A percentile compares a stretch with the other conserved stretches of the same genome.
Conservation (phyloP, 2,113 vertebrate species). For the Ornithorhynchus anatinus region DNA sequence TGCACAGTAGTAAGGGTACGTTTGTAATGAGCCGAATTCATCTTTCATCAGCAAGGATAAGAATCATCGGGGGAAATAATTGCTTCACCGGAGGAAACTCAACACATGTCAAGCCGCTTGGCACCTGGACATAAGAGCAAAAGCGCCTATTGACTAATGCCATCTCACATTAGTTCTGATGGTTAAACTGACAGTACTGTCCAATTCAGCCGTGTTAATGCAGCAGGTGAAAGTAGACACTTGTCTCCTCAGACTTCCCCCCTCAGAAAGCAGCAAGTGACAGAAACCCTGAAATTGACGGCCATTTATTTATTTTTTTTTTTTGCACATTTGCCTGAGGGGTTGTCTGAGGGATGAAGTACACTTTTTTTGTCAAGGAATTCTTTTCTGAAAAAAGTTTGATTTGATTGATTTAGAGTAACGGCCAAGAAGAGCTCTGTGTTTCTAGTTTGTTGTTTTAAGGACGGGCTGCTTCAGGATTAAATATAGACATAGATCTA, state of each 20-base stretch:
- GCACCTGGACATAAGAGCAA: neutral
- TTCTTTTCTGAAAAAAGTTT: too few relatives aligned
- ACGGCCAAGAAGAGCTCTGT: too few relatives aligned
- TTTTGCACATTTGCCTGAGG: too few relatives aligned
- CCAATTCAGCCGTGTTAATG: neutral
- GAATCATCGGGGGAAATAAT: conserved; percentile 2
- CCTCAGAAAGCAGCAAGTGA: too few relatives aligned
- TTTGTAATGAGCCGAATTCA: neutral
- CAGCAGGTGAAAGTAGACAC: neutral
- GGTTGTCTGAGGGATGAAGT: too few relatives aligned
- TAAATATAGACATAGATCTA: too few relatives aligned
- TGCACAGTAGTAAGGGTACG: neutral
- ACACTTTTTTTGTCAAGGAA: too few relatives aligned
- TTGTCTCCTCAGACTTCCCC: neutral
- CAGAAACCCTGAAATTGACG: too few relatives aligned
- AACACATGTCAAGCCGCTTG: neutral
- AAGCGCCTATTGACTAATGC: conserved; percentile 8
- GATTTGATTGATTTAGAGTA: too few relatives aligned
- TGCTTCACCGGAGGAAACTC: neutral
- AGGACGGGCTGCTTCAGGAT: too few relatives aligned
- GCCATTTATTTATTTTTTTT: too few relatives aligned
- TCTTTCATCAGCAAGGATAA: neutral
- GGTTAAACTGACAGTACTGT: neutral
- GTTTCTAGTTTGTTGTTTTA: too few relatives aligned
- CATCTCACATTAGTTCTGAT: conserved; percentile 6